Percentiles rank a stretch among this genome's conserved stretches.
These are phyloP conservation scores for Bucorvus abyssinicus DNA, from an alignment of 2,797 vertebrate genomes.

Conservation along the genomic window DNA sequence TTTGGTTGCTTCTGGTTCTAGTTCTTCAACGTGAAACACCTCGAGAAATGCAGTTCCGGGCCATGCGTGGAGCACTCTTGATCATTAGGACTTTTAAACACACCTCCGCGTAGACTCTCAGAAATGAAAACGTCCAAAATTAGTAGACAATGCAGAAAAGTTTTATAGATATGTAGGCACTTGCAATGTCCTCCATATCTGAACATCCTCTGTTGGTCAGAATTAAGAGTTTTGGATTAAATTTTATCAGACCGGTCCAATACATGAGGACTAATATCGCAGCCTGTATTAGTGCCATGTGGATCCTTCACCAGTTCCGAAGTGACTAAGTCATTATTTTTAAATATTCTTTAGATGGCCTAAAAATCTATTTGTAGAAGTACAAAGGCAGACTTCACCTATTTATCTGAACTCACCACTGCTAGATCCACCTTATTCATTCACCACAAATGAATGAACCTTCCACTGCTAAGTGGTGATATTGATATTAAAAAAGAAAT, in stretches of 20 bases:
- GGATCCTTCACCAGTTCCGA: not conserved
- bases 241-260: not conserved
- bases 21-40: not conserved
- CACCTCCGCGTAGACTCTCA: not conserved
- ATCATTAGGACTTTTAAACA: not conserved
- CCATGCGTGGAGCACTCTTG: accelerated
- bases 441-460: not conserved
- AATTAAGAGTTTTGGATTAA: not conserved
- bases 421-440: not conserved
- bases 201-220: not conserved
- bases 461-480: not conserved
- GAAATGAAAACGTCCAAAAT: not conserved
- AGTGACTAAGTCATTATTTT: not conserved
- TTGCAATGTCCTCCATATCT: not conserved
- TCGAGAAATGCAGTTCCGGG: not conserved
- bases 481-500: not conserved
- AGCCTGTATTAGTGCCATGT: not conserved
- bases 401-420: not conserved
- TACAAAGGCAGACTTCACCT: not conserved
- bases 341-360: not conserved
- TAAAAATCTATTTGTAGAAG: not conserved
- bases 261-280: not conserved
- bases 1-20: not conserved
- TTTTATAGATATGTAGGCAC: not conserved
- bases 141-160: not conserved